Evolutionary conservation across 2,888 invertebrate species (phyloP).

Genomic region (Homarus gammarus): DNA sequence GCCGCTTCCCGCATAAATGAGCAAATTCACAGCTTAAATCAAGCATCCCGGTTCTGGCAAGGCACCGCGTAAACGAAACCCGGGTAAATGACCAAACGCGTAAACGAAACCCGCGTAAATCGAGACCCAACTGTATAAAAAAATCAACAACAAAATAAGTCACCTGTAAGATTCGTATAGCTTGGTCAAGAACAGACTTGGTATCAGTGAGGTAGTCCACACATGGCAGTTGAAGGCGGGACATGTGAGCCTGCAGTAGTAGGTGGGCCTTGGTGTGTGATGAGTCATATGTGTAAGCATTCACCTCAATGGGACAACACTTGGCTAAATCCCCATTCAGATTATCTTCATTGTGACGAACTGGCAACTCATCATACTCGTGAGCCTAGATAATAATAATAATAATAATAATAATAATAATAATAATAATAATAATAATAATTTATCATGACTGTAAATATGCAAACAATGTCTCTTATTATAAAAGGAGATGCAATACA

Average conservation of each 20-base stretch:
- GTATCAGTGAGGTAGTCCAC: conserved; percentile 97
- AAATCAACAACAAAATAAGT: too few relatives aligned
- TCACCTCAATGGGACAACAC: conserved; percentile 86
- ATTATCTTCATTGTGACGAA: conserved; percentile 97
- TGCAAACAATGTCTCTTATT: too few relatives aligned
- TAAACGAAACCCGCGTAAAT: too few relatives aligned
- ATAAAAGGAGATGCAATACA: not conserved
- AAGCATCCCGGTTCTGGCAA: too few relatives aligned
- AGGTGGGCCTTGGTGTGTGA: conserved; percentile 96
- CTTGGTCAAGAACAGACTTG: conserved; percentile 97
- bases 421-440: too few relatives aligned
- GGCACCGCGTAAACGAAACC: too few relatives aligned
- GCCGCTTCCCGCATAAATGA: too few relatives aligned
- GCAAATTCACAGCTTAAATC: too few relatives aligned
- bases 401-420: not conserved
- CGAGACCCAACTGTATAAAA: too few relatives aligned
- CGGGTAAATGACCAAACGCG: too few relatives aligned
- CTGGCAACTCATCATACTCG: conserved; percentile 95
- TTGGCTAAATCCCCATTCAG: conserved; percentile 94
- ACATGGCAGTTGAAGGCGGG: conserved; percentile 89
- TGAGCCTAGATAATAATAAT: conserved; percentile 82
- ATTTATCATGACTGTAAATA: too few relatives aligned
- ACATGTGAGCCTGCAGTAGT: conserved; percentile 95
- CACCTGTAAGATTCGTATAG: conserved; percentile 95
- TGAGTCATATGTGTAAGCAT: conserved; percentile 89